A percentile compares a stretch with the other conserved stretches of the same genome.
These are phyloP conservation scores for Dynastes maya DNA, from an alignment of 2,888 invertebrate species.

Conservation along the genomic window DNA sequence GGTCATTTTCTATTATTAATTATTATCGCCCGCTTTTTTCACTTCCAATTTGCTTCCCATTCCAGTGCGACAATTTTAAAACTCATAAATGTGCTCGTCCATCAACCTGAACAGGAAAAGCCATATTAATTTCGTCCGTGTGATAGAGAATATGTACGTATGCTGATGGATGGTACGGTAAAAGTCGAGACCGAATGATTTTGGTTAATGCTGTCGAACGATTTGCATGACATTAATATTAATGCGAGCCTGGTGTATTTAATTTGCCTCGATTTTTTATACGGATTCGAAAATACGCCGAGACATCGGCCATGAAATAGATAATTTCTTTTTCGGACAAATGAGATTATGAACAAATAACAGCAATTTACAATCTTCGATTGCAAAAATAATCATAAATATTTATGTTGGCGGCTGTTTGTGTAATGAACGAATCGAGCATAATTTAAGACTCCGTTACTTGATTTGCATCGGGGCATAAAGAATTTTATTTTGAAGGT, in stretches of 20 bases:
- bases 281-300: neutral
- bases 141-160: neutral
- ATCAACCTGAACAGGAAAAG: constrained; percentile 6
- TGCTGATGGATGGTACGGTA: neutral
- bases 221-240: constrained; percentile 34
- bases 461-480: neutral
- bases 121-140: constrained; percentile 16
- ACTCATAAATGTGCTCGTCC: neutral
- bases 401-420: neutral
- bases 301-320: neutral
- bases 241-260: constrained; percentile 14
- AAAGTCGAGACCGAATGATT: constrained; percentile 26
- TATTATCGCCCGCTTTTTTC: constrained; percentile 29
- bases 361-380: constrained; percentile 11
- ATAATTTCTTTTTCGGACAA: constrained; percentile 17
- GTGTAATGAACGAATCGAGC: neutral
- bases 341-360: constrained; percentile 17
- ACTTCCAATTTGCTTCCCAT: constrained; percentile 29
- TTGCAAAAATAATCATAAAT: constrained; percentile 13
- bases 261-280: constrained; percentile 13
- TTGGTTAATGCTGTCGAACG: constrained; percentile 29
- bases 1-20: constrained; percentile 37
- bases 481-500: neutral
- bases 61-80: constrained; percentile 23
- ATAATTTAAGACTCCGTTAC: constrained; percentile 2